Evolutionary conservation across 2,797 vertebrate genomes (phyloP), one percentile per base, ranked within the genome.

Genomic region (Sciurus carolinensis): DNA sequence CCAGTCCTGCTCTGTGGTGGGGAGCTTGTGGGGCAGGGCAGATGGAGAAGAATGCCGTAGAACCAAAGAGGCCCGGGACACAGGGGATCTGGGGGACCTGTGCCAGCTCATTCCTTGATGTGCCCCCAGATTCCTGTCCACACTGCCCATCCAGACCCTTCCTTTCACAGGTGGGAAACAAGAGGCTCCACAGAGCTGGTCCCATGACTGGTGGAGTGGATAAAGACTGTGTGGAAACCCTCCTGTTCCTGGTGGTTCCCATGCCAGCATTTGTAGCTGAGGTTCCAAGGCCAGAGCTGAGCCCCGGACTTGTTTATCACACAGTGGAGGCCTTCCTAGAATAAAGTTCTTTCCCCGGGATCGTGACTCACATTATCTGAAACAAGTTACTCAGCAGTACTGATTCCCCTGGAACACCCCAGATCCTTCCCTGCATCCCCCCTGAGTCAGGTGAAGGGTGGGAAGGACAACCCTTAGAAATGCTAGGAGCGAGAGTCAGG

Each of bases 191-290:
- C 0, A 54, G 26, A 42, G 22, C 54, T 28, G 10, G 17, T 1
- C 44, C 2, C 0, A 24, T 93, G 96, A 97, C 76, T 67, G 96
- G 97, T 95, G 84, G 97, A 95, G 93, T 95, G 95, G 96, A 88
- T 97, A 96, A 96, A 1, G 0, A 87, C 94, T 50, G 26, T 77
- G 36, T 52, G 59, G 96, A 96, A 97, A 96, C 97, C 93, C 94
- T 69, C 77, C 94, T 79, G 85, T 95, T 94, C 90, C 18, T 20
- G 9, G 86, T 11, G 54, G 83, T 94, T 96, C 96, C 94, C 93
- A 93, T 76, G 59, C 67, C 72, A 0, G 69, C 95, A 2, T 96
- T 97, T 95, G 86, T 93, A 96, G 96, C 96, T 30, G 0, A 96
- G 91, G 96, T 94, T 95, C 97, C 62, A 69, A 90, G 77, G 59